Evolutionary conservation across 2,113 vertebrate genomes (phyloP), one percentile per base, ranked within the genome.

Genomic region (Hiodon alosoides): DNA sequence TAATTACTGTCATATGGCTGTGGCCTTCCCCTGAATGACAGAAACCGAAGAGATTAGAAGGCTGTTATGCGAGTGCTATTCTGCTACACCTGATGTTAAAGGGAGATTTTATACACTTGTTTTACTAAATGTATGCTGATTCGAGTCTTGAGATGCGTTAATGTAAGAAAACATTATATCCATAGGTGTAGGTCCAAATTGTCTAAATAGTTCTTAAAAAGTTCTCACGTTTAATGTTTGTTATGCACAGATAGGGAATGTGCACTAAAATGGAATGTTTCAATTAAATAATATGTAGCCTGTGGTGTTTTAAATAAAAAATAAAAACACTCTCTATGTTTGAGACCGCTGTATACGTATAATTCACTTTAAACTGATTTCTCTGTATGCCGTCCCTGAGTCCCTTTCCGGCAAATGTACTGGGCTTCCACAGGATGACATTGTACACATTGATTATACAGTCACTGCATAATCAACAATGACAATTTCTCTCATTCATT

Each of bases 1-100:
- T 97, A 97, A 95, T 98, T 96, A 95, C 91, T 94, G 91, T 94
- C 92, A 93, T 93, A 91, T 91, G 94, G 92, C 90, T 87, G 89
- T 87, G 87, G 89, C 92, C 90, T 95, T 94, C 89, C 85, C 13
- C 48, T 87, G 88, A 90, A 90, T 89, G 90, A 92, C 90, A 90
- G 89, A 89, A 90, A 90, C 87, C 67, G 53, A 77, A 80, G 84
- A 84, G 86, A 94, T 92, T 46, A 93, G 87, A 90, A 90, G 88
- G 86, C 76, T 8, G 79, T 82, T 86, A 83, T 7, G 72, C 66
- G 85, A 84, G 88, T 88, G 86, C 88, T 85, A 89, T 86, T 79
- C 78, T 79, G 85, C 87, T 85, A 87, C 79, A 90, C 88, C 90
- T 92, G 88, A 88, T 81, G 83, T 77, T 83, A 78, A 69, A 78